Evolutionary conservation across 2,113 vertebrate species (phyloP), one percentile per base, ranked within the genome.

Genomic region (Bostrychus sinensis): DNA sequence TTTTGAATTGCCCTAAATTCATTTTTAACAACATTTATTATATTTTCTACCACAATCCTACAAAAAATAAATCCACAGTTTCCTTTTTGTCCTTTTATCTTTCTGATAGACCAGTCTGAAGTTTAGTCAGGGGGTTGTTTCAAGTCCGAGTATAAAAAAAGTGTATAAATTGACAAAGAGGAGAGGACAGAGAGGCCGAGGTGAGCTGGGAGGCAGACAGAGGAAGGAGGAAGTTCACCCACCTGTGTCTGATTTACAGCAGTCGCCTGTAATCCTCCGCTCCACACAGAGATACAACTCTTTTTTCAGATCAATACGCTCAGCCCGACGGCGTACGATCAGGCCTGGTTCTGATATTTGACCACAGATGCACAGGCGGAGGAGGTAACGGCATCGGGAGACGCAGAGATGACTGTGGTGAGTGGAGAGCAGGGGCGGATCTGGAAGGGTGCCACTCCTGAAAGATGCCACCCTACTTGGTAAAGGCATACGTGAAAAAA

Each of bases 201-300:
- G 86, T 86, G 82, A 88, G 85, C 84, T 84, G 75, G 69, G 70
- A 89, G 88, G 85, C 84, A 87, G 78, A 65, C 68, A 42, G 55
- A 67, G 77, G 79, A 80, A 78, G 75, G 70, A 89, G 86, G 86
- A 89, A 89, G 89, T 89, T 86, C 85, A 88, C 81, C 75, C 89
- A 89, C 89, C 88, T 91, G 88, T 80, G 66, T 87, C 85, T 86
- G 85, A 89, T 91, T 91, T 89, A 79, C 85, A 89, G 75, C 88
- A 80, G 88, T 88, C 88, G 76, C 74, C 81, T 86, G 75, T 80
- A 88, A 89, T 89, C 84, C 86, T 55, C 75, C 67, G 55, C 48
- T 79, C 77, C 71, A 86, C 75, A 58, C 80, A 78, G 80, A 77
- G 81, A 87, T 83, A 86, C 81, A 88, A 68, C 80, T 86, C 76